These are phyloP conservation scores for Mionectes olivaceus DNA, from an alignment of 2,797 vertebrate species.

Conservation along the genomic window DNA sequence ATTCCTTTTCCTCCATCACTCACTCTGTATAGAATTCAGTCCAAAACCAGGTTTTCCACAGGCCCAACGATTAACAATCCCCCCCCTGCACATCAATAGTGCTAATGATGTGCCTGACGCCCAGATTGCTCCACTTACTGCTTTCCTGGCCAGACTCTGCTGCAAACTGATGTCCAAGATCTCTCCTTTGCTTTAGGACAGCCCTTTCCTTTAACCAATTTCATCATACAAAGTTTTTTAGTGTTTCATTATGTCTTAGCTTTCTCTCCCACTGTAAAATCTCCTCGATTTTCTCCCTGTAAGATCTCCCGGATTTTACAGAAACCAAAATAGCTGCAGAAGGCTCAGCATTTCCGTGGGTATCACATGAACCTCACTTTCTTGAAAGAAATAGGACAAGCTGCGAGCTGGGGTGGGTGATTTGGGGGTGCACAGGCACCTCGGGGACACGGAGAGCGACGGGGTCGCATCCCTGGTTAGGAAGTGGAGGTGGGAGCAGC, in stretches of 20 bases:
- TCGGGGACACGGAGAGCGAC: accelerated
- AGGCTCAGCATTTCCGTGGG: not conserved
- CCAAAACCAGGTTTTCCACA: not conserved
- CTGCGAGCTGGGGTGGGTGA: not conserved
- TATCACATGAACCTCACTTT: not conserved
- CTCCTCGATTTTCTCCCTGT: not conserved
- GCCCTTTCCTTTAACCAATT: not conserved
- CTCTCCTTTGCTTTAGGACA: not conserved
- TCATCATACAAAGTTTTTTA: not conserved
- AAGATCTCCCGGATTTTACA: not conserved
- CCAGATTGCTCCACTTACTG: not conserved
- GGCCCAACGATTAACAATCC: accelerated
- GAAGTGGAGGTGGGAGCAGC: not conserved
- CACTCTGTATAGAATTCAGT: not conserved
- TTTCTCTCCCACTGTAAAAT: not conserved
- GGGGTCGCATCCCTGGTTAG: not conserved
- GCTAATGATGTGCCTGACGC: not conserved
- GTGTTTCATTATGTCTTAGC: not conserved
- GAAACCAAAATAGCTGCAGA: not conserved
- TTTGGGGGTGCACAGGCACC: not conserved
- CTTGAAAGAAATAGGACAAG: not conserved
- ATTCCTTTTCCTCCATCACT: accelerated
- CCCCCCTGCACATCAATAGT: too few species aligned
- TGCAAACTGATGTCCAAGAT: not conserved
- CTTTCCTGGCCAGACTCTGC: not conserved